Percentiles rank a stretch among this genome's conserved stretches.
Evolutionary conservation across 2,888 invertebrate species (phyloP).

Genomic region (Omphaloscelis lunosa): DNA sequence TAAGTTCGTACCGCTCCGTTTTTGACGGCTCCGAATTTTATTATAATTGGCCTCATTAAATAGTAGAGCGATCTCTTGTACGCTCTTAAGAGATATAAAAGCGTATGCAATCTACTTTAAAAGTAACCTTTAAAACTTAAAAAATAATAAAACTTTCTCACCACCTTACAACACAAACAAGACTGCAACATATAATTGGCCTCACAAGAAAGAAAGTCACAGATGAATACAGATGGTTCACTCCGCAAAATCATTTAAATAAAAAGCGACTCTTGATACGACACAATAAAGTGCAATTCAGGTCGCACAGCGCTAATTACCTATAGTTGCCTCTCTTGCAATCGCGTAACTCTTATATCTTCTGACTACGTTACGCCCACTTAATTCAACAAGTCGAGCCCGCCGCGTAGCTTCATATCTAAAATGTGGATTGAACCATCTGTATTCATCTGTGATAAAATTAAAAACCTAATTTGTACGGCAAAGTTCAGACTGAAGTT

Average conservation of each 20-base stretch:
- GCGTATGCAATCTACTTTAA: neutral
- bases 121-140: neutral
- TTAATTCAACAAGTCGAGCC: no score
- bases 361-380: no score
- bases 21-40: constrained; percentile 12
- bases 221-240: no score
- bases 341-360: no score
- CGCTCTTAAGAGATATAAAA: neutral
- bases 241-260: no score
- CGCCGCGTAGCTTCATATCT: no score
- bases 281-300: no score
- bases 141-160: neutral
- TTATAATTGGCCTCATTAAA: constrained; percentile 35
- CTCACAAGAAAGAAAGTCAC: no score
- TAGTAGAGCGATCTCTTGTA: neutral
- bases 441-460: neutral
- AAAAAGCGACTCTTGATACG: no score
- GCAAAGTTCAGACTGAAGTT: constrained; percentile 23
- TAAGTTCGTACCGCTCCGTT: constrained; percentile 5
- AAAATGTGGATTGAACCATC: no score
- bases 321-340: no score
- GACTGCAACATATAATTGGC: constrained; percentile 1
- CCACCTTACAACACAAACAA: neutral
- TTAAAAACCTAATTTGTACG: constrained; percentile 30
- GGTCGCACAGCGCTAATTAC: no score